Percentiles rank a stretch among this genome's conserved stretches.
Evolutionary conservation across 2,113 vertebrate species (phyloP).

Genomic region (Chaetorhynchus papuensis): DNA sequence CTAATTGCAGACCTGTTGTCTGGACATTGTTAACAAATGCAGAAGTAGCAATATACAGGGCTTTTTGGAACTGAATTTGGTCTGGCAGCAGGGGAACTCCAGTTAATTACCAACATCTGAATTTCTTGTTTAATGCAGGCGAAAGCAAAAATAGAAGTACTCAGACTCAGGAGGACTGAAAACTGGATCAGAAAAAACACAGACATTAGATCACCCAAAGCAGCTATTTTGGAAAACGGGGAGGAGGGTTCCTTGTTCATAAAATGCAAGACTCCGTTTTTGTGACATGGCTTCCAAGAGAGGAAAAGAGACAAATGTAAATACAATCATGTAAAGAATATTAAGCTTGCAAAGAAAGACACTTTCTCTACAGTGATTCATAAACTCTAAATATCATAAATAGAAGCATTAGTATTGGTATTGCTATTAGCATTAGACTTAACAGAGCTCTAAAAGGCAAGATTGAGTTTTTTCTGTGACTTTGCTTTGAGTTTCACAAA

Average conservation of each 20-base stretch:
- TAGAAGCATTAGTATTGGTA: background rate
- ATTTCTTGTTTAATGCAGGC: constrained; percentile 71
- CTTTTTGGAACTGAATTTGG: constrained; percentile 71
- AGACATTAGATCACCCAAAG: background rate
- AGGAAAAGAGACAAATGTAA: background rate
- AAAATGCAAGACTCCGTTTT: background rate
- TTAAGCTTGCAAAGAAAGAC: background rate
- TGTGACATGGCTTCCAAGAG: background rate
- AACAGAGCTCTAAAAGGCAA: background rate
- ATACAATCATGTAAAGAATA: background rate
- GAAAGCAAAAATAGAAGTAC: constrained; percentile 24
- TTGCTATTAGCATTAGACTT: background rate
- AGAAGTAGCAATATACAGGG: constrained; percentile 71
- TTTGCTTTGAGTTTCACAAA: background rate
- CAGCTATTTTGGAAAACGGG: background rate
- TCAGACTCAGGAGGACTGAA: background rate
- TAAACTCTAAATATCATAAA: background rate
- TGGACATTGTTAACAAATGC: constrained; percentile 76
- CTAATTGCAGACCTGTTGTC: constrained; percentile 79
- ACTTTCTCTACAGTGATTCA: background rate
- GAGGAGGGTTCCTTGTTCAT: background rate
- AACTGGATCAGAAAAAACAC: background rate
- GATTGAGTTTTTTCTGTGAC: background rate
- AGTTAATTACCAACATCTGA: constrained; percentile 84
- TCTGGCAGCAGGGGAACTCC: constrained; percentile 74